A percentile compares a stretch with the other conserved stretches of the same genome.
Evolutionary conservation across 1,140 invertebrate species (phyloP).

Genomic region (Scaptomyza hsui): DNA sequence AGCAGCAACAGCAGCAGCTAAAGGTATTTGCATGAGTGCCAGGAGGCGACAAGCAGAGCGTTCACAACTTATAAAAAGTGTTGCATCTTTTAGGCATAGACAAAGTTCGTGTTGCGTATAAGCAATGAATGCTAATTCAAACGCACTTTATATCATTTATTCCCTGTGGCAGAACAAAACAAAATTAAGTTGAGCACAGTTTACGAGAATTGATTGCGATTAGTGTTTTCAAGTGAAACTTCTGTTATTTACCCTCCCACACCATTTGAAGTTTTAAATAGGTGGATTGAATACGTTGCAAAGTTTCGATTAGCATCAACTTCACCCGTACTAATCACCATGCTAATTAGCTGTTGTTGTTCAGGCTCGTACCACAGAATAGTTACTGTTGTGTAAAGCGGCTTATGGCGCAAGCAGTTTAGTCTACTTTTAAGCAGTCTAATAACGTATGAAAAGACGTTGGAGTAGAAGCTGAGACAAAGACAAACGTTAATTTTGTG

Average conservation of each 20-base stretch:
- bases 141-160: background rate
- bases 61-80: background rate
- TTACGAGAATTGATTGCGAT: background rate
- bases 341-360: slow-evolving; percentile 8
- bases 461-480: slow-evolving; percentile 7
- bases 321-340: background rate
- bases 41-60: background rate
- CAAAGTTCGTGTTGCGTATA: slow-evolving; percentile 15
- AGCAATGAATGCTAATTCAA: background rate
- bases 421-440: slow-evolving; percentile 36
- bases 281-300: slow-evolving; percentile 3
- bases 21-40: background rate
- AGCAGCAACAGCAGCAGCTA: slow-evolving; percentile 11
- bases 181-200: background rate
- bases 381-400: slow-evolving; percentile 2
- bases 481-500: slow-evolving; percentile 10
- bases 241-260: background rate
- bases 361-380: background rate
- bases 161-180: background rate
- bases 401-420: slow-evolving; percentile 8
- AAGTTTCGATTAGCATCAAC: background rate
- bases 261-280: background rate
- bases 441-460: slow-evolving; percentile 55
- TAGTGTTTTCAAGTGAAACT: background rate
- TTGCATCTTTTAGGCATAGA: slow-evolving; percentile 5